Conservation (phyloP, 2,888 invertebrate species). For the Perithous albicinctus region DNA sequence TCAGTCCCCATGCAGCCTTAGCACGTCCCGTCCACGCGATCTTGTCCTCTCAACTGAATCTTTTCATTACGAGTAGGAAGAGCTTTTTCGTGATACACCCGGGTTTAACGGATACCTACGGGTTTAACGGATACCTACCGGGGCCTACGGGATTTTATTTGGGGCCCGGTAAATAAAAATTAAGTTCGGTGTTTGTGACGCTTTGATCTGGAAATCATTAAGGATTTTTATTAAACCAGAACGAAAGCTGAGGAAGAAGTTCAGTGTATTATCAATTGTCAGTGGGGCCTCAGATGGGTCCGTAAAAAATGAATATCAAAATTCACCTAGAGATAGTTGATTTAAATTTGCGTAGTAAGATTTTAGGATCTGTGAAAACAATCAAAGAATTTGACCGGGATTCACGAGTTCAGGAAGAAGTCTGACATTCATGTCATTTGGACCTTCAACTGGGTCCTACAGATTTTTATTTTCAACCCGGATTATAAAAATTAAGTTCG, state of each 20-base stretch:
- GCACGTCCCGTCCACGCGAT: slow-evolving; percentile 72
- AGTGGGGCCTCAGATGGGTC: no score
- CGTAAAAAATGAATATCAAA: no score
- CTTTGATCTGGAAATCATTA: background rate
- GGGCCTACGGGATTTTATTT: background rate
- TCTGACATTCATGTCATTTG: background rate
- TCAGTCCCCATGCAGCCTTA: slow-evolving; percentile 80
- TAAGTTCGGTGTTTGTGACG: background rate
- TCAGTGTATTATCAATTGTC: no score
- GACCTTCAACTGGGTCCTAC: background rate
- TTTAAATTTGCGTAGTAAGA: background rate
- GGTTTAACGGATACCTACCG: background rate
- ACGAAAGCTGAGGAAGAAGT: background rate
- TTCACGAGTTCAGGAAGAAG: background rate
- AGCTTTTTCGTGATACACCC: slow-evolving; percentile 27
- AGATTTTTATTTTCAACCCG: no score
- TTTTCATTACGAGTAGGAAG: slow-evolving; percentile 3
- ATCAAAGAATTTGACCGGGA: background rate
- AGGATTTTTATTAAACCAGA: background rate
- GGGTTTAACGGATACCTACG: background rate
- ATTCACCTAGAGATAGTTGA: no score
- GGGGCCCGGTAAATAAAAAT: background rate
- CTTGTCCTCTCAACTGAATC: slow-evolving; percentile 53
- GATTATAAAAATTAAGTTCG: no score
- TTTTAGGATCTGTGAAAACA: background rate